These are phyloP conservation scores for Sycophila sp. DNA, from an alignment of 1,140 invertebrate species.

Conservation along the genomic window DNA sequence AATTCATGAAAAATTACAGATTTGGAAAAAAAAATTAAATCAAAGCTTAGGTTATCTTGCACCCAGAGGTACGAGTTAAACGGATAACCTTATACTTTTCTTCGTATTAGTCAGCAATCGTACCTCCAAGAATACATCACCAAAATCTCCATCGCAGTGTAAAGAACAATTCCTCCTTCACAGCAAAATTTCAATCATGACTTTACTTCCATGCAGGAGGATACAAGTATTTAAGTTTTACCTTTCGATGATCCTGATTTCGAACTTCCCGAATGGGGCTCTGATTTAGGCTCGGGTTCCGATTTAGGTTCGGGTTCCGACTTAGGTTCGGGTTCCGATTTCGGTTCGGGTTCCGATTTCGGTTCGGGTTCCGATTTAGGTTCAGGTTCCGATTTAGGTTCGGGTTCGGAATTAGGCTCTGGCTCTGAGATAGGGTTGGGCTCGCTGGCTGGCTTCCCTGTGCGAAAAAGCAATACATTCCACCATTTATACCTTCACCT, in stretches of 20 bases:
- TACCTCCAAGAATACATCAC: no score
- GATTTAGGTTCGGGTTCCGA: constrained; percentile 55
- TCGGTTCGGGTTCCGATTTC: constrained; percentile 56
- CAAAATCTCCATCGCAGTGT: no score
- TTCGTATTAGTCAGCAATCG: no score
- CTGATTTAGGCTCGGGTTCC: constrained; percentile 60
- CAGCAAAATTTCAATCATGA: background rate
- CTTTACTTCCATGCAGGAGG: background rate
- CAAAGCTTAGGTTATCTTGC: no score
- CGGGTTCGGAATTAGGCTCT: constrained; percentile 59
- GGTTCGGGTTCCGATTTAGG: constrained; percentile 58
- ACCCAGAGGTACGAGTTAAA: no score
- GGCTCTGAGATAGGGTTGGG: constrained; percentile 65
- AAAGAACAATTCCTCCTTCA: no score
- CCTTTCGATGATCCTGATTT: constrained; percentile 49
- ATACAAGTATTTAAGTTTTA: constrained; percentile 17
- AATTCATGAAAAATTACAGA: no score
- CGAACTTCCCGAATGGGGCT: constrained; percentile 60
- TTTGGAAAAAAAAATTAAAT: no score
- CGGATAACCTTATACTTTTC: no score
- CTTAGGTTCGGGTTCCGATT: constrained; percentile 59
- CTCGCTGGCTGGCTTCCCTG: constrained; percentile 61
- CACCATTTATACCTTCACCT: constrained; percentile 63
- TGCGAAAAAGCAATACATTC: constrained; percentile 67
- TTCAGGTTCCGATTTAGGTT: constrained; percentile 54